Base-by-base conservation (phyloP, 2,888 invertebrate genomes). In the Drymonia ruficornis region DNA sequence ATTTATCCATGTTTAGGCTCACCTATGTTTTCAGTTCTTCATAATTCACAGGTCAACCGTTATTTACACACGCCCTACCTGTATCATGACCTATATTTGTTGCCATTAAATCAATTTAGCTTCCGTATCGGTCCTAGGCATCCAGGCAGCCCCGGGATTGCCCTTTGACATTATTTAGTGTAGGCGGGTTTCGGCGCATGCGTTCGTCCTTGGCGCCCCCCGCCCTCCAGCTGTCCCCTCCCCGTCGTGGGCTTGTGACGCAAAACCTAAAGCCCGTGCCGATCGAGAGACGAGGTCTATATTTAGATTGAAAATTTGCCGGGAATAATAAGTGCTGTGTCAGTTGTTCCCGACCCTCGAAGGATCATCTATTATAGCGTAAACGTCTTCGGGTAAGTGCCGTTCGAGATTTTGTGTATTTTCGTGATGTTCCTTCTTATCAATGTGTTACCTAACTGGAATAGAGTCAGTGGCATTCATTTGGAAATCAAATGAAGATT, bases 141-240 rank as follows among this genome's bases (percentile, higher is more conserved):
- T 80, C 76, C 80, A 83, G 81, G 76, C 70, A 70, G 63, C 76
- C 80, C 86, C 83, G 84, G 86, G 86, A 60, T 65, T 84, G 89
- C 86, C 89, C 91, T 89, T 85, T 90, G 90, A 87, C 91, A 91
- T 90, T 91, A 75, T 70, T 57, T 53, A 59, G 68, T 63, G 80
- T 78, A 71, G 82, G 81, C 68, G 77, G 70, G 63, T 63, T 62
- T 61, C 63, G 71, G 84, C 89, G 91, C 88, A 84, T 83, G 89
- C 87, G 83, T 74, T 53, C 47, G 45, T 54, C 65, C 55, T 74
- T 59, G 67, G 53, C 61, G 55, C 38, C 64, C 57, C 40, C 59
- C 70, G 60, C 61, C 57, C 59, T 56, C 59, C 52, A 59, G 52
- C 73, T 72, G 56, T 58, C 76, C 72, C 56, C 29, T 13, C 19